Conservation (phyloP, 1,140 invertebrate genomes). For the Drosophila bifasciata region DNA sequence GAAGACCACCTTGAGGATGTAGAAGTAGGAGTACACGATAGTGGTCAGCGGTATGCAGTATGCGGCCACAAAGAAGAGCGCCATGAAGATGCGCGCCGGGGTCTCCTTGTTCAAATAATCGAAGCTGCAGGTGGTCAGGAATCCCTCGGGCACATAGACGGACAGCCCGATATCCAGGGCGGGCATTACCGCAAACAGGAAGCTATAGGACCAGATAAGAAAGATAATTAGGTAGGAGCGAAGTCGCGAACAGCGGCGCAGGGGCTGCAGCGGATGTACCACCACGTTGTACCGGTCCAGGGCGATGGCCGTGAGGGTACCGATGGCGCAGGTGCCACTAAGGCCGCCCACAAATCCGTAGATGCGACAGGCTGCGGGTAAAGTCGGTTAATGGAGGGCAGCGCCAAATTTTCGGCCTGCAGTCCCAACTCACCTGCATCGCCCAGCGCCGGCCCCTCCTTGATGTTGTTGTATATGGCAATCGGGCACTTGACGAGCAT, state of each 20-base stretch:
- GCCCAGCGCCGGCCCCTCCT: conserved; percentile 88
- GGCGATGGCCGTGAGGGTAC: conserved; percentile 88
- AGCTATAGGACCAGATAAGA: conserved; percentile 90
- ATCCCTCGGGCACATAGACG: conserved; percentile 91
- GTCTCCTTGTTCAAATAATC: conserved; percentile 89
- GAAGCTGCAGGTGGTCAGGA: conserved; percentile 91
- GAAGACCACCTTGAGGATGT: conserved; percentile 88
- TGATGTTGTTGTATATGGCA: conserved; percentile 89
- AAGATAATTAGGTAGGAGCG: conserved; percentile 87
- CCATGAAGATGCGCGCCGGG: conserved; percentile 87
- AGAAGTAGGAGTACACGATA: conserved; percentile 89
- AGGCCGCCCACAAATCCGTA: conserved; percentile 90
- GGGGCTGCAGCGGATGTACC: conserved; percentile 88
- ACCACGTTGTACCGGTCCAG: conserved; percentile 90
- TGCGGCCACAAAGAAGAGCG: conserved; percentile 88
- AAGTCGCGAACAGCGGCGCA: conserved; percentile 86
- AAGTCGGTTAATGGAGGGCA: conserved; percentile 5
- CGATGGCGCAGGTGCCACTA: conserved; percentile 89
- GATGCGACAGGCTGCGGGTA: conserved; percentile 87
- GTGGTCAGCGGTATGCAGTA: conserved; percentile 88
- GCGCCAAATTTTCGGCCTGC: too few species aligned
- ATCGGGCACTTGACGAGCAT: conserved; percentile 89
- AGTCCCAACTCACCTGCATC: conserved; percentile 85
- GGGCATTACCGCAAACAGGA: conserved; percentile 88
- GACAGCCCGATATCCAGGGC: conserved; percentile 88